phyloP scores from a whole-genome alignment of 2,888 invertebrate genomes.

The Agrochola macilenta region DNA sequence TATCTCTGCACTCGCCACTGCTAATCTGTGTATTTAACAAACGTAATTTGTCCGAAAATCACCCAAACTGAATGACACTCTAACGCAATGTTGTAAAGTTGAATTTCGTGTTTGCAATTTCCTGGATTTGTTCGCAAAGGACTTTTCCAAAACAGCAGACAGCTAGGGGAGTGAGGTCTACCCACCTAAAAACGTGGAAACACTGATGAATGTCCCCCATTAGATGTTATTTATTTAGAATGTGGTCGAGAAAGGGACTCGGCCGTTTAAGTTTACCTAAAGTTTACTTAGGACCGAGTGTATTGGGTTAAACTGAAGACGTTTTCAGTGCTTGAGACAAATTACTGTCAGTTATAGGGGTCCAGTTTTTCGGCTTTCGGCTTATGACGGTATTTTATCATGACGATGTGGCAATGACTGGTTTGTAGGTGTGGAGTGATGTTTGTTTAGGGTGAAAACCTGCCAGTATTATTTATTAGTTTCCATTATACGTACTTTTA shows the following conservation, averaged over 20 bases:
- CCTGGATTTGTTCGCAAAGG: constrained; percentile 75
- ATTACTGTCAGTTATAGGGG: constrained; percentile 86
- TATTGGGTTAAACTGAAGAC: constrained; percentile 89
- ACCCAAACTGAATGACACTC: constrained; percentile 64
- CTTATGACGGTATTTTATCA: constrained; percentile 87
- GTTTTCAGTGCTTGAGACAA: constrained; percentile 85
- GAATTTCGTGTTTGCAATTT: constrained; percentile 57
- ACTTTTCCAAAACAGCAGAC: constrained; percentile 85
- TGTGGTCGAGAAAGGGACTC: constrained; percentile 89
- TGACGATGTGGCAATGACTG: constrained; percentile 76
- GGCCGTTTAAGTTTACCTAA: constrained; percentile 88
- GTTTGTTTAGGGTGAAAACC: constrained; percentile 71
- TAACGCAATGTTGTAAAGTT: constrained; percentile 63
- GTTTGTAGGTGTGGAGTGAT: constrained; percentile 68
- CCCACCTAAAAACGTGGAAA: constrained; percentile 90
- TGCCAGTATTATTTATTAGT: constrained; percentile 65
- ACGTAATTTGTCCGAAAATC: constrained; percentile 80
- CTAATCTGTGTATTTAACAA: constrained; percentile 86
- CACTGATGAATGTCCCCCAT: constrained; percentile 91
- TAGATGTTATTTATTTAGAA: constrained; percentile 91
- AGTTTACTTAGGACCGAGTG: constrained; percentile 89
- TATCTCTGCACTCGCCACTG: constrained; percentile 89
- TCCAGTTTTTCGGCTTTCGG: constrained; percentile 87
- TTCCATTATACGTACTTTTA: constrained; percentile 66
- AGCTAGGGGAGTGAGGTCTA: constrained; percentile 85